Conservation (phyloP, 2,888 invertebrate genomes). For the Pollenia amentaria region DNA sequence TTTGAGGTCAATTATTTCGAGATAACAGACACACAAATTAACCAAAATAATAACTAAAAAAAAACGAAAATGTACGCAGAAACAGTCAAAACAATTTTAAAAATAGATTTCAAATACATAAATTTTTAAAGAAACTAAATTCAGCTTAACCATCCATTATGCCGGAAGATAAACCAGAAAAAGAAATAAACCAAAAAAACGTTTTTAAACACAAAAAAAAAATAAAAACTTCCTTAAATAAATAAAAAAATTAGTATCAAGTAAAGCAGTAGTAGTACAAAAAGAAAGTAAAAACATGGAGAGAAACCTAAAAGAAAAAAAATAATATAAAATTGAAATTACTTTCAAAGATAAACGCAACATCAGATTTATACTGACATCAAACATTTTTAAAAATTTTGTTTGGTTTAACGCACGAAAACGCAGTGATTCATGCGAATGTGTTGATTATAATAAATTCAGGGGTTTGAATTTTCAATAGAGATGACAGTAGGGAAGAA, state of each 20-base stretch:
- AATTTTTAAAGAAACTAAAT: slow-evolving; percentile 10
- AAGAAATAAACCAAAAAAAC: slow-evolving; percentile 35
- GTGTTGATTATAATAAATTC: too few species aligned
- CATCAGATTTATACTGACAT: slow-evolving; percentile 21
- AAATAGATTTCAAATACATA: slow-evolving; percentile 27
- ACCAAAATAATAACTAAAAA: background rate
- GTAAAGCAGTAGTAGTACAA: background rate
- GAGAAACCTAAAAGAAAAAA: slow-evolving; percentile 10
- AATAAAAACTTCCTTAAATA: slow-evolving; percentile 48
- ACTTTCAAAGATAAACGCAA: slow-evolving; percentile 21
- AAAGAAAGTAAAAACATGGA: slow-evolving; percentile 26
- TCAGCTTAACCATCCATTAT: slow-evolving; percentile 37
- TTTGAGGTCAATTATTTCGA: slow-evolving; percentile 56
- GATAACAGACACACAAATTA: slow-evolving; percentile 51
- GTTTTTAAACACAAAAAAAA: background rate
- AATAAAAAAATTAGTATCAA: background rate
- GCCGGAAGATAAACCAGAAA: slow-evolving; percentile 65
- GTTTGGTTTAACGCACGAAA: slow-evolving; percentile 48
- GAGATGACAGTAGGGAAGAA: too few species aligned
- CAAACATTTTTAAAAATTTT: background rate
- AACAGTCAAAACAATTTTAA: slow-evolving; percentile 36
- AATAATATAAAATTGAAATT: background rate
- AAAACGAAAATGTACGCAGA: background rate
- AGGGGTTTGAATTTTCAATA: too few species aligned
- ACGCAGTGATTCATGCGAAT: slow-evolving; percentile 44